A percentile compares a stretch with the other conserved stretches of the same genome.
phyloP scores from a whole-genome alignment of 2,113 vertebrate genomes.

The Suncus etruscus region DNA sequence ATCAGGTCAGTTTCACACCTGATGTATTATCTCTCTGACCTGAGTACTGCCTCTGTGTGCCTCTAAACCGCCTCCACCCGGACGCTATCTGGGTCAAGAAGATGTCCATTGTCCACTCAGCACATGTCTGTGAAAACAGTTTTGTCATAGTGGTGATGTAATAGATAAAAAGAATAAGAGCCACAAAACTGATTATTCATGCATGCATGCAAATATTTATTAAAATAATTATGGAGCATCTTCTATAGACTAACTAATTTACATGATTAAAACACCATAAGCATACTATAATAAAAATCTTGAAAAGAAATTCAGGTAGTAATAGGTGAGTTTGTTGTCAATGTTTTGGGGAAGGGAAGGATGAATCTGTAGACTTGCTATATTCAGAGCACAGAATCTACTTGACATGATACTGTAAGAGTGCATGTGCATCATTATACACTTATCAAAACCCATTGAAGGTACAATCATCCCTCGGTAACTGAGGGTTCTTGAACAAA shows the following conservation, averaged over 20 bases:
- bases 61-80: not conserved
- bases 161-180: not conserved
- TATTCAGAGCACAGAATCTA: rapidly evolving
- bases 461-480: not conserved
- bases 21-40: not conserved
- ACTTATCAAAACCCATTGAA: rapidly evolving
- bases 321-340: not conserved
- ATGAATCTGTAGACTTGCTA: rapidly evolving
- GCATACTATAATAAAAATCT: rapidly evolving
- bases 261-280: rapidly evolving
- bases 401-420: rapidly evolving
- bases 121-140: not conserved
- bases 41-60: not conserved
- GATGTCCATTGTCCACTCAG: not conserved
- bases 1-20: not conserved
- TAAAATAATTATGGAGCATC: not conserved
- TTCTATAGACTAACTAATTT: not conserved
- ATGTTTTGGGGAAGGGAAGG: not conserved
- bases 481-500: not conserved
- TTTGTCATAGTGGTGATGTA: not conserved
- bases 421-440: rapidly evolving
- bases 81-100: not conserved
- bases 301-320: no score
- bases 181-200: not conserved
- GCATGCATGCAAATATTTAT: not conserved